phyloP scores from a whole-genome alignment of 2,797 vertebrate species.

The Sebastes alutus region DNA sequence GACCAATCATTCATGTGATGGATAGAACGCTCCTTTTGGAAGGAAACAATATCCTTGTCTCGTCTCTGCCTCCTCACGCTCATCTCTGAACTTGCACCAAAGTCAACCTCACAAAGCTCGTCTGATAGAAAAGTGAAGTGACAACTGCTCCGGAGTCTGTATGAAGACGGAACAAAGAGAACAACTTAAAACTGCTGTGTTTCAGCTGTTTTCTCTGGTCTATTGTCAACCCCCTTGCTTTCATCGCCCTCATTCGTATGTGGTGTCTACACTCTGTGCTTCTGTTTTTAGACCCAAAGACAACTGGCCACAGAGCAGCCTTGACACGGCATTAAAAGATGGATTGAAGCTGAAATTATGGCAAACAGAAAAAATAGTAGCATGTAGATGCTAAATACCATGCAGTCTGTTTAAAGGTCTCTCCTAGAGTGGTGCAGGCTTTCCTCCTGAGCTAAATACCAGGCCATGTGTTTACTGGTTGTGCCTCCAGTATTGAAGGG shows the following conservation, averaged over 20 bases:
- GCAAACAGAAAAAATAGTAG: conserved; percentile 15
- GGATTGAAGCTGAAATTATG: conserved; percentile 10
- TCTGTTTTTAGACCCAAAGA: conserved; percentile 24
- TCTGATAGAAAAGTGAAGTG: conserved; percentile 13
- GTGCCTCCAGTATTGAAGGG: background rate
- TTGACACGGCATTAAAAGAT: conserved; percentile 20
- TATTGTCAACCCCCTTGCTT: background rate
- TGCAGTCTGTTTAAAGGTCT: conserved; percentile 47
- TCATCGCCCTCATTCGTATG: background rate
- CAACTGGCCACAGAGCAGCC: conserved; percentile 7
- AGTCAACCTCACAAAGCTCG: conserved; percentile 8
- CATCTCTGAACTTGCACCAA: conserved; percentile 10
- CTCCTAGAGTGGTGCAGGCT: background rate
- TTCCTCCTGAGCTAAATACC: conserved; percentile 8
- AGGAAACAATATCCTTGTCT: conserved; percentile 6
- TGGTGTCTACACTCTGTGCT: background rate
- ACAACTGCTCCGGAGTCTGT: conserved; percentile 6
- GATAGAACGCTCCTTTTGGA: conserved; percentile 7
- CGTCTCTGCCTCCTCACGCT: conserved; percentile 1
- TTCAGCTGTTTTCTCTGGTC: conserved; percentile 17
- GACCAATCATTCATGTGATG: conserved; percentile 7
- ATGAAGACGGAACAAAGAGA: conserved; percentile 28
- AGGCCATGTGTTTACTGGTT: conserved; percentile 2
- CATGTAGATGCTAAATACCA: conserved; percentile 19
- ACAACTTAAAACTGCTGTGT: conserved; percentile 9